Base-by-base conservation (phyloP, 30 jellyfish, hydroid and myxozoan species). In the Pseudorhiza aurosa region DNA sequence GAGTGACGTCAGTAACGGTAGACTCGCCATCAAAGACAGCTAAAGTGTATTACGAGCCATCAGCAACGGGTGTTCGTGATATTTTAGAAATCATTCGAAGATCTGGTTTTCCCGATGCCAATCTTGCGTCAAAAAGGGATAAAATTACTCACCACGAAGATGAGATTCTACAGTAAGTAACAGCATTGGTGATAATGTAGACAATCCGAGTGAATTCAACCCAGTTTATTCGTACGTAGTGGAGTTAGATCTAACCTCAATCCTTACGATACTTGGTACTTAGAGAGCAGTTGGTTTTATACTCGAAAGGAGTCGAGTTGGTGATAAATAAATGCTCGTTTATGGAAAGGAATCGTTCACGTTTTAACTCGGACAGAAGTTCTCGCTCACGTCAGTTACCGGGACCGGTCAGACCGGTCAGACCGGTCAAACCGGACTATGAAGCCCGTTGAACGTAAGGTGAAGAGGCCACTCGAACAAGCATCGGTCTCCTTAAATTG, bases 51-150 rank as follows among this genome's bases (percentile, higher is more conserved):
- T 85, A 91, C 79, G 98, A 91, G 26, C 87, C 91, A 21, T 45
- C 82, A 26, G 55, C 31, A 4, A 71, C 90, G 29, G 98, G 98
- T 12, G 87, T 96, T 5, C 94, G 98, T 0, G 98, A 91, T 65
- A 62, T 91, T 19, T 77, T 83, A 36, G 84, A 83, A 14, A 31
- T 50, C 53, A 72, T 91, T 27, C 74, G 78, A 32, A 70, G 58
- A 9, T 42, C 87, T 17, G 98, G 98, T 11, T 91, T 75, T 50
- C 74, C 83, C 4, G 95, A 30, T 44, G 92, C 92, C 17, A 17
- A 28, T 10, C 82, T 77, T 29, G 64, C 81, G 3, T 12, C 82
- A 8, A 77, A 63, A 51, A 49, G 58, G 35, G 37, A 27, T 2
- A 64, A 62, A 15, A 50, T 58, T 0, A 35, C 67, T 11, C 31